phyloP scores from a whole-genome alignment of 2,888 invertebrate genomes.

The Dasysyrphus tricinctus region DNA sequence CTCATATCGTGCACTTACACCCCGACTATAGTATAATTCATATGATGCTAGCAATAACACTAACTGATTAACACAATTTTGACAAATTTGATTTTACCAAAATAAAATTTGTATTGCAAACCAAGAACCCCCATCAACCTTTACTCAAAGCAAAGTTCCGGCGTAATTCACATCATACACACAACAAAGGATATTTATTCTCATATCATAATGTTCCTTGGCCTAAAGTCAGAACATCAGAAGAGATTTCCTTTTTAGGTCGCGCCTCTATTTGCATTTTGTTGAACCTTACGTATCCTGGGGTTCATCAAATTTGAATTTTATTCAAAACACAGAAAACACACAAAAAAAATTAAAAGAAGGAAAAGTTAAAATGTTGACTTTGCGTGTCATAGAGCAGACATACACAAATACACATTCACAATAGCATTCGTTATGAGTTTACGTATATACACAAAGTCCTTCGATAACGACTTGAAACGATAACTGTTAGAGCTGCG shows the following conservation, averaged over 20 bases:
- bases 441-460: slow-evolving; percentile 42
- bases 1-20: too few relatives aligned
- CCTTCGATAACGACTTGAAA: slow-evolving; percentile 70
- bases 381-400: slow-evolving; percentile 62
- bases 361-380: slow-evolving; percentile 41
- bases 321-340: background rate
- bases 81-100: background rate
- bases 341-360: background rate
- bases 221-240: background rate
- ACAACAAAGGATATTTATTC: slow-evolving; percentile 3
- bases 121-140: background rate
- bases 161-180: background rate
- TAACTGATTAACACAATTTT: background rate
- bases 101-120: background rate
- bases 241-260: slow-evolving; percentile 28
- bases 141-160: background rate
- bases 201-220: background rate
- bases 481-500: slow-evolving; percentile 66
- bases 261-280: slow-evolving; percentile 47
- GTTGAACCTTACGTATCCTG: slow-evolving; percentile 7
- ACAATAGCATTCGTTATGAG: slow-evolving; percentile 11
- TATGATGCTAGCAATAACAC: too few relatives aligned
- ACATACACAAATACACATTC: background rate
- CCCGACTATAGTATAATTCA: too few relatives aligned
- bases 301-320: slow-evolving; percentile 58